Evolutionary conservation across 2,888 invertebrate genomes (phyloP).

Genomic region (Yponomeuta evonymella): DNA sequence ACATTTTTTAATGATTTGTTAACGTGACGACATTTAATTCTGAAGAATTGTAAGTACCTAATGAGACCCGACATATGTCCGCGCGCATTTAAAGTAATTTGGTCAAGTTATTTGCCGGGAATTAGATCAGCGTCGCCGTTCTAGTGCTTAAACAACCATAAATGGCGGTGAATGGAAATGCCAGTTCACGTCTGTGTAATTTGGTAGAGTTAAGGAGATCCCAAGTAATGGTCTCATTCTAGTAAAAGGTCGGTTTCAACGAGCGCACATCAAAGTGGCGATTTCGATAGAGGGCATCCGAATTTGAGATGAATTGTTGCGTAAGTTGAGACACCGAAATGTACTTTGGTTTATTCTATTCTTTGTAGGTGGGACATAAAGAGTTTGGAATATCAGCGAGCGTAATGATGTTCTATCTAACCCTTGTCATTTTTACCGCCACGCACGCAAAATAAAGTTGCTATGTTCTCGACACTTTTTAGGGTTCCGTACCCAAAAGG

Average conservation of each 20-base stretch:
- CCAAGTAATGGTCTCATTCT: constrained; percentile 3
- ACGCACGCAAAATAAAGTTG: not conserved
- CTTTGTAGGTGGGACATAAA: not conserved
- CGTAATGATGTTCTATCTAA: not conserved
- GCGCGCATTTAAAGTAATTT: too few species aligned
- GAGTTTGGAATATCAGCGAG: not conserved
- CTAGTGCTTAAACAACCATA: too few species aligned
- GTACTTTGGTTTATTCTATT: not conserved
- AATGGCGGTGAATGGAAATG: not conserved
- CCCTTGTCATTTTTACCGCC: not conserved
- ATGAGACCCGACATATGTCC: too few species aligned
- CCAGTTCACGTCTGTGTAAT: not conserved
- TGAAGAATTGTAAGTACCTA: too few species aligned
- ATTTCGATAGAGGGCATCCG: not conserved
- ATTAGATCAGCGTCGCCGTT: too few species aligned
- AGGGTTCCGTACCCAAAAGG: too few species aligned
- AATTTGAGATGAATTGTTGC: not conserved
- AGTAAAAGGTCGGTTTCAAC: constrained; percentile 1
- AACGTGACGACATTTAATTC: too few species aligned
- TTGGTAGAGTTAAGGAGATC: not conserved
- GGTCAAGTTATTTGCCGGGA: too few species aligned
- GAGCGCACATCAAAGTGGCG: not conserved
- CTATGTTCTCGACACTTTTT: not conserved
- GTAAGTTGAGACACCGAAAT: not conserved
- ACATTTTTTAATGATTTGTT: too few species aligned